A percentile compares a stretch with the other conserved stretches of the same genome.
Conservation (phyloP, 2,113 vertebrate species). For the Lepisosteus oculatus region DNA sequence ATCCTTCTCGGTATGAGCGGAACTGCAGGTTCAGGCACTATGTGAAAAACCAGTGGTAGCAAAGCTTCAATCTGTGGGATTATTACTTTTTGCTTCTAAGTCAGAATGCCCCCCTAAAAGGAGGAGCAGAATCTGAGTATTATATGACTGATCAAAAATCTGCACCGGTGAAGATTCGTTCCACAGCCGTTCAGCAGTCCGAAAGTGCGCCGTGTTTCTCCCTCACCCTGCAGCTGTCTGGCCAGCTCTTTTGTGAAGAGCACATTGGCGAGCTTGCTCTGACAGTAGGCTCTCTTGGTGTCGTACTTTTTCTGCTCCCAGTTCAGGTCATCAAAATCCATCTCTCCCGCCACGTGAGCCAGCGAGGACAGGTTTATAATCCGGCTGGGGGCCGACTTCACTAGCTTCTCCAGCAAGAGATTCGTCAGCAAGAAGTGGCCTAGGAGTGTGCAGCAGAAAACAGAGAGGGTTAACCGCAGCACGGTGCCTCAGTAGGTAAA, state of each 20-base stretch:
- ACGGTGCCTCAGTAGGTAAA: no score
- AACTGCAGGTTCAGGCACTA: no score
- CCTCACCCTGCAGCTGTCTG: constrained; percentile 68
- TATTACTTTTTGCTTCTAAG: no score
- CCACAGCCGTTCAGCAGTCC: no score
- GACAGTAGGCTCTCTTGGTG: constrained; percentile 81
- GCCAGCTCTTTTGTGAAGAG: constrained; percentile 80
- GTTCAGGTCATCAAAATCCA: constrained; percentile 81
- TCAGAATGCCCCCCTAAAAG: no score
- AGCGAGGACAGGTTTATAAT: constrained; percentile 80
- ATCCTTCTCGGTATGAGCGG: no score
- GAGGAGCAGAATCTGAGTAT: no score
- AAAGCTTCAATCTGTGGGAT: no score
- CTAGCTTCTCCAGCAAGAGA: constrained; percentile 77
- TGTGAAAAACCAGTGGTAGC: no score
- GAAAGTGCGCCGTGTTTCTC: not conserved
- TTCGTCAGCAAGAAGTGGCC: constrained; percentile 83
- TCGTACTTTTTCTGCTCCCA: constrained; percentile 77
- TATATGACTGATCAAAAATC: no score
- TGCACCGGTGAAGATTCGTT: no score
- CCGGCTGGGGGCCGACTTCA: constrained; percentile 70
- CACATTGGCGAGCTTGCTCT: constrained; percentile 81
- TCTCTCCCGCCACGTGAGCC: constrained; percentile 72
- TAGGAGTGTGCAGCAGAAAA: constrained; percentile 29
- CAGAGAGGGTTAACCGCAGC: not conserved